Conservation (phyloP, 2,113 vertebrate genomes). For the Todiramphus saurophagus region DNA sequence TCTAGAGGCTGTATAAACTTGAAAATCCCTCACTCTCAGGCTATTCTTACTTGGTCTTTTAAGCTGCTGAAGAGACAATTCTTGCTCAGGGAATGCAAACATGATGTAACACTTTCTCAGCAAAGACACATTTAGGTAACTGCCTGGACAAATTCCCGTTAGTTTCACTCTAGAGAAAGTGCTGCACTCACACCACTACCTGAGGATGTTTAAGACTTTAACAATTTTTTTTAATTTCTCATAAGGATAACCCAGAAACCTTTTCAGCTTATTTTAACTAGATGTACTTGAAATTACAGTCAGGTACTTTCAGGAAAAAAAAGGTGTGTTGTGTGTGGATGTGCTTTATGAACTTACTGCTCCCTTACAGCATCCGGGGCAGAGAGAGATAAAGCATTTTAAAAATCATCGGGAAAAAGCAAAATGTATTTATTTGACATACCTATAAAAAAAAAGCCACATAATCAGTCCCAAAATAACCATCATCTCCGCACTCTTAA, state of each 20-base stretch:
- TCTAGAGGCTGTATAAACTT: not conserved
- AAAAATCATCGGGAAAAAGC: not conserved
- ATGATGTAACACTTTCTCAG: too few species aligned
- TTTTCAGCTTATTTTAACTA: not conserved
- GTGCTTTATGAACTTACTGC: not conserved
- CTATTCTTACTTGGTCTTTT: not conserved
- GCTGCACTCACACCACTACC: accelerated
- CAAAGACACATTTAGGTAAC: too few species aligned
- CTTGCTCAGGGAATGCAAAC: not conserved
- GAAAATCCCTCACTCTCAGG: not conserved
- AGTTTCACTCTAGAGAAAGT: not conserved
- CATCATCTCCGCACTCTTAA: not conserved
- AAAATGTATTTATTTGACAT: not conserved
- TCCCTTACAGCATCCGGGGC: not conserved
- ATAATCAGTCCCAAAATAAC: not conserved
- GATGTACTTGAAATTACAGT: not conserved
- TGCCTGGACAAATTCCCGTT: not conserved
- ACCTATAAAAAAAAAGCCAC: not conserved
- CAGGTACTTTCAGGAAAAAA: too few species aligned
- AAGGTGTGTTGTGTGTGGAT: not conserved
- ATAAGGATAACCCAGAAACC: not conserved
- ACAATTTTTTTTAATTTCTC: not conserved
- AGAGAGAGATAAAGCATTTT: not conserved
- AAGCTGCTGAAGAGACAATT: not conserved
- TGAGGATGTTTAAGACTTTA: not conserved